Evolutionary conservation across 1,140 invertebrate species (phyloP), one percentile per base, ranked within the genome.

Genomic region (Telenomus remus): DNA sequence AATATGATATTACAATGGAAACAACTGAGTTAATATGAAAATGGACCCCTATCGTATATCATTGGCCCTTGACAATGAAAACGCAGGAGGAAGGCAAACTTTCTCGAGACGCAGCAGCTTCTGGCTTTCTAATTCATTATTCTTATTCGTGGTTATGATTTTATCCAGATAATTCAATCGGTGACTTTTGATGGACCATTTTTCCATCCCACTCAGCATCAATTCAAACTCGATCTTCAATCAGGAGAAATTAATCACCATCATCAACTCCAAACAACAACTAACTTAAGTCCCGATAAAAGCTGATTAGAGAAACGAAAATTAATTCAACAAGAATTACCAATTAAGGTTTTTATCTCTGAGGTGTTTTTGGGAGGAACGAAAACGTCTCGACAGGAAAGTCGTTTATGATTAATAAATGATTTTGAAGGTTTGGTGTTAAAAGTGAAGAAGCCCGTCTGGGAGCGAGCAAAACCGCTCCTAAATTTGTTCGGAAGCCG

Each of bases 401-500:
- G 19, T 6, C 19, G 3, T 39, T 11, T n/a, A 39, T 39, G 37
- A 39, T 39, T 39, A 39, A 39, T 39, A 39, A 11, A 11, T n/a
- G n/a, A 39, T 39, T 39, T 9, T 9, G 37, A 39, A 11, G 37
- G n/a, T n/a, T 9, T 9, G 37, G n/a, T n/a, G 37, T 39, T 39
- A 39, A 37, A 46, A 53, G 49, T 37, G 7, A 37, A 37, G 42
- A 44, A 35, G 48, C 49, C 10, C 42, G 39, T 53, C 50, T 44
- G 0, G 42, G 12, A 44, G 42, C 65, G 6, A 61, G 12, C 9
- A 34, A 63, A 71, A 70, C 68, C 68, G 46, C 68, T 71, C 48
- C 8, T 56, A 57, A 64, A 71, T 63, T 64, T 63, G 47, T 71
- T 15, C 68, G 37, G 68, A 63, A 71, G 68, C 68, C 53, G 51